Evolutionary conservation across 2,113 vertebrate species (phyloP).

Genomic region (Meriones unguiculatus): DNA sequence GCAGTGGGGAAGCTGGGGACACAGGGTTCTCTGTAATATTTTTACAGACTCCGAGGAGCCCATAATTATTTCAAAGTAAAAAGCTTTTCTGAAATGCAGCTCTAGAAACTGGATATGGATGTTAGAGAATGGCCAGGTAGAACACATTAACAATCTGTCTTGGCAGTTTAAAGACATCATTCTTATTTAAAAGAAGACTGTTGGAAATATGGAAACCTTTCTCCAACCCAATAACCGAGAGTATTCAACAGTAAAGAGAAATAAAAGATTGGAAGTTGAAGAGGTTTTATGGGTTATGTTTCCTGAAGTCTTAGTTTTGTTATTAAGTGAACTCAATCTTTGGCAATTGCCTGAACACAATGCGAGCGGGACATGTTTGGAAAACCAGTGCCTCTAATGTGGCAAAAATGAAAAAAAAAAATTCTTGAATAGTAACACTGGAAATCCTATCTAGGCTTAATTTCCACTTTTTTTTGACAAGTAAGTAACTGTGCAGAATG

Average conservation of each 20-base stretch:
- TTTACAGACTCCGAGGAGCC: slow-evolving; percentile 14
- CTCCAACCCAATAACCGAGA: slow-evolving; percentile 36
- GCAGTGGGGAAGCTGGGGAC: not conserved
- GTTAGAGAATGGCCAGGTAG: not conserved
- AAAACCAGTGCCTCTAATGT: not conserved
- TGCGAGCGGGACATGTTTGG: not conserved
- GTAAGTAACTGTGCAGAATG: slow-evolving; percentile 16
- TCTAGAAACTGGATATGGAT: not conserved
- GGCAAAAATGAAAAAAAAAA: not conserved
- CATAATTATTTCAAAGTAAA: slow-evolving; percentile 40
- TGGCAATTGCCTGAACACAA: slow-evolving; percentile 5
- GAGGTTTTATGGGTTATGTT: slow-evolving; percentile 14
- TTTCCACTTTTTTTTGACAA: slow-evolving; percentile 1
- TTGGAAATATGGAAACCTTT: not conserved
- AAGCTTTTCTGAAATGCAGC: slow-evolving; percentile 33
- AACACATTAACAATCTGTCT: not conserved
- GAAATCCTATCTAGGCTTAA: slow-evolving; percentile 19
- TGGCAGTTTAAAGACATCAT: slow-evolving; percentile 39
- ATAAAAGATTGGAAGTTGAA: slow-evolving; percentile 8
- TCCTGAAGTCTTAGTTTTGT: slow-evolving; percentile 46
- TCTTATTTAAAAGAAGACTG: slow-evolving; percentile 49
- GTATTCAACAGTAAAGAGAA: slow-evolving; percentile 45
- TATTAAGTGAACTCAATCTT: slow-evolving; percentile 5
- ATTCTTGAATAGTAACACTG: slow-evolving; percentile 32
- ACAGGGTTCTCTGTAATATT: not conserved